Conservation (phyloP, 2,888 invertebrate species). For the Neria commutata region DNA sequence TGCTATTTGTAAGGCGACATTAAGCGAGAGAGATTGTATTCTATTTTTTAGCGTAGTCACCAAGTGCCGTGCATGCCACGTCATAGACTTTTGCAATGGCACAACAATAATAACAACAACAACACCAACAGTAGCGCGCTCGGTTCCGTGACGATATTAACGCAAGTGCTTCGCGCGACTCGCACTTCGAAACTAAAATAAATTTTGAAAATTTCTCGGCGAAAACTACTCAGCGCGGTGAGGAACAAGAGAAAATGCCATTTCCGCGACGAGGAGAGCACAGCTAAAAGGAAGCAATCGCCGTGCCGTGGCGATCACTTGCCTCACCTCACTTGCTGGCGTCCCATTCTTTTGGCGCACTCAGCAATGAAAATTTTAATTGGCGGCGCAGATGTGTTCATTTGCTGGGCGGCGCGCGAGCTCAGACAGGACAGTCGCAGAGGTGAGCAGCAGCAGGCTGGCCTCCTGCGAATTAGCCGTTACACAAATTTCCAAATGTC, state of each 20-base stretch:
- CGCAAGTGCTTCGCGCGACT: slow-evolving; percentile 42
- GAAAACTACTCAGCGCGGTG: slow-evolving; percentile 2
- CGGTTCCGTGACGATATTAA: too few relatives aligned
- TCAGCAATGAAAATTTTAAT: neutral
- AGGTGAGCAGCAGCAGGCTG: neutral
- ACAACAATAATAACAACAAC: neutral
- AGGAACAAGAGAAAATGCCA: neutral
- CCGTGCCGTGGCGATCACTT: too few relatives aligned
- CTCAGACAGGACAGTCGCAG: neutral
- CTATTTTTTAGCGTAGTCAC: too few relatives aligned
- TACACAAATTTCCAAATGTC: neutral
- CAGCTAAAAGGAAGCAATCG: too few relatives aligned
- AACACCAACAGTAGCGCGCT: too few relatives aligned
- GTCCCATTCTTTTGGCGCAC: too few relatives aligned
- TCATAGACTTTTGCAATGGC: neutral
- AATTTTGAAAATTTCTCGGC: slow-evolving; percentile 33
- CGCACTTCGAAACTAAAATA: slow-evolving; percentile 41
- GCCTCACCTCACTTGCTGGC: too few relatives aligned
- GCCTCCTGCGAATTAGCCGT: neutral
- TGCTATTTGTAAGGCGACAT: too few relatives aligned
- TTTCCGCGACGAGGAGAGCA: too few relatives aligned
- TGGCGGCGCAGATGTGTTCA: neutral
- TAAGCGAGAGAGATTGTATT: too few relatives aligned
- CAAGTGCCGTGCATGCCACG: neutral
- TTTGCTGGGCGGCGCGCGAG: neutral